Evolutionary conservation across 2,113 vertebrate genomes (phyloP), one percentile per base, ranked within the genome.

Genomic region (Mirounga angustirostris): DNA sequence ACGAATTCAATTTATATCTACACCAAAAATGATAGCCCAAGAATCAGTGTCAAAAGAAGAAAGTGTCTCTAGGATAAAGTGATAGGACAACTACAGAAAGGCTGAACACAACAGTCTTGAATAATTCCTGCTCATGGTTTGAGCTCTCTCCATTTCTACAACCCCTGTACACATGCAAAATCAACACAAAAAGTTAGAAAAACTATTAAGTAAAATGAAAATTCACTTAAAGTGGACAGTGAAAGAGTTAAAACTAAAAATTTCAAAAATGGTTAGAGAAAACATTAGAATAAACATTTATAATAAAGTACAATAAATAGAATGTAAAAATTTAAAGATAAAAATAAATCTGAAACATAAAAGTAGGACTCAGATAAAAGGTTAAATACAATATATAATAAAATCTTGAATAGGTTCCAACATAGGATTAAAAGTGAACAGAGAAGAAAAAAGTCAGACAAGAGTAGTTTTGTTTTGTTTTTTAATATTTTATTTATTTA

Each of bases 281-380:
- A 59, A 54, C 8, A 71, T 65, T 65, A 63, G 22, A 89, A 59
- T 83, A 78, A 95, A 78, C 36, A 91, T 40, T 69, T 86, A 71
- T 3, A 21, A 63, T 73, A 81, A 71, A 61, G n/a, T 36, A 80
- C 11, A 85, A 50, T 85, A 69, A 63, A 54, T n/a, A 83, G 61
- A 88, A 88, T 40, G 36, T 33, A 87, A 86, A 56, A 91, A 91
- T 65, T 78, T 80, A 71, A 94, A 96, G 22, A 69, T 54, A 58
- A 94, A 86, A 81, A 50, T 65, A 73, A 90, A 86, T 80, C 54
- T 73, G n/a, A 94, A 79, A 61, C 11, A 50, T 50, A 80, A 90
- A 92, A 96, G 71, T 33, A 93, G 59, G 79, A 80, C n/a, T 89
- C 21, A 73, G 54, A 94, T 88, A 76, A 96, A 65, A 71, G 16